Evolutionary conservation across 2,113 vertebrate genomes (phyloP), one percentile per base, ranked within the genome.

Genomic region (Pterophyllum scalare): DNA sequence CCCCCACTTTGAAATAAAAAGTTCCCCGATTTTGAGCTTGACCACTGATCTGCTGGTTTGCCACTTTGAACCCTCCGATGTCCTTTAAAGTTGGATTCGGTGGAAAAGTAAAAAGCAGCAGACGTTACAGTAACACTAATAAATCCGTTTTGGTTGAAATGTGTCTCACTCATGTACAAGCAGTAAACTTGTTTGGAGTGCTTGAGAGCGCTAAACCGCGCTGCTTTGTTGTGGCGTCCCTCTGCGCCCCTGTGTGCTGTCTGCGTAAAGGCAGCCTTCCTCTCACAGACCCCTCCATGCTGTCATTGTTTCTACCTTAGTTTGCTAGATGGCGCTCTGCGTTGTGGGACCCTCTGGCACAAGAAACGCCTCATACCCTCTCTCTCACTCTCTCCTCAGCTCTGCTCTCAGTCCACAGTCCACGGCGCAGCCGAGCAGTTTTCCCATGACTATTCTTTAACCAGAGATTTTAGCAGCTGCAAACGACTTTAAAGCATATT

Each of bases 241-340:
- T 87, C 76, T 79, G 84, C 59, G 85, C 88, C 89, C 82, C 90
- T 80, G 78, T 56, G 74, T 24, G 82, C 82, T n/a, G 75, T 58
- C 78, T 84, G 88, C 84, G 80, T 81, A 87, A 91, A 91, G 89
- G 59, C 59, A 87, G 84, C 83, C 85, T 91, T 33, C 74, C 59
- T 58, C 85, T 59, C 79, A 6, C 67, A 89, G 82, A 80, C 82
- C 90, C 85, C 85, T 89, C 83, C 64, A 26, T 22, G 89, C 87
- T 92, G 87, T 94, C 95, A 95, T 96, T 95, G 90, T 97, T 98
- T 96, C 96, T 91, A 88, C 77, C 80, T 96, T 96, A 95, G 96
- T 95, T 97, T 96, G 96, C 98, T 98, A 99, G 98, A 96, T 98
- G 98, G 98, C 98, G 98, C 98, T 98, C 95, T 95, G 94, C 88